Evolutionary conservation across 2,888 invertebrate species (phyloP).

Genomic region (Polyommatus iphigenia): DNA sequence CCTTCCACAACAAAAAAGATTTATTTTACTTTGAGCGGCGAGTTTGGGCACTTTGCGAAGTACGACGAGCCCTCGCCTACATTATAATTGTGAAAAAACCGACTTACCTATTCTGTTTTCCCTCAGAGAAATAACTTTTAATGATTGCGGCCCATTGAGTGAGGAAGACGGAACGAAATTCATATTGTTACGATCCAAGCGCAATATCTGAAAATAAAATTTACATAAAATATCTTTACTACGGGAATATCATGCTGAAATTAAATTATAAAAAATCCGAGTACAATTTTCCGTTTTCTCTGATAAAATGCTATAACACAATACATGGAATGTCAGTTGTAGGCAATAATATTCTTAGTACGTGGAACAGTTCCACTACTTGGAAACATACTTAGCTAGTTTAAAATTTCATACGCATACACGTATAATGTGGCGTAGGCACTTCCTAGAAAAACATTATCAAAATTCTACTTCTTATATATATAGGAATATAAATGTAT

Average conservation of each 20-base stretch:
- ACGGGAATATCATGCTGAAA: slow-evolving; percentile 15
- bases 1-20: slow-evolving; percentile 20
- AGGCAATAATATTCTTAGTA: neutral
- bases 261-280: slow-evolving; percentile 30
- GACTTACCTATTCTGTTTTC: slow-evolving; percentile 90
- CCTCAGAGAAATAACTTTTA: slow-evolving; percentile 86
- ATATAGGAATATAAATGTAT: too few species aligned
- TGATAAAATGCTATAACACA: neutral
- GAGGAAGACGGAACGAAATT: slow-evolving; percentile 87
- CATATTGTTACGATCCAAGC: slow-evolving; percentile 90
- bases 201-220: slow-evolving; percentile 82
- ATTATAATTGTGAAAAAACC: slow-evolving; percentile 35
- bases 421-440: too few species aligned
- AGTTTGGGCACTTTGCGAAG: slow-evolving; percentile 31
- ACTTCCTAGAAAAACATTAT: too few species aligned
- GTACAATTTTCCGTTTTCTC: neutral
- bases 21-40: slow-evolving; percentile 14
- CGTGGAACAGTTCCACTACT: too few species aligned
- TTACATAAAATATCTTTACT: slow-evolving; percentile 20
- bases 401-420: too few species aligned
- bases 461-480: too few species aligned
- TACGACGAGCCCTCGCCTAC: slow-evolving; percentile 26
- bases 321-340: neutral
- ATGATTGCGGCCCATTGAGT: slow-evolving; percentile 88
- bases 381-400: too few species aligned